phyloP scores from a whole-genome alignment of 2,113 vertebrate genomes.

The Martes martes region DNA sequence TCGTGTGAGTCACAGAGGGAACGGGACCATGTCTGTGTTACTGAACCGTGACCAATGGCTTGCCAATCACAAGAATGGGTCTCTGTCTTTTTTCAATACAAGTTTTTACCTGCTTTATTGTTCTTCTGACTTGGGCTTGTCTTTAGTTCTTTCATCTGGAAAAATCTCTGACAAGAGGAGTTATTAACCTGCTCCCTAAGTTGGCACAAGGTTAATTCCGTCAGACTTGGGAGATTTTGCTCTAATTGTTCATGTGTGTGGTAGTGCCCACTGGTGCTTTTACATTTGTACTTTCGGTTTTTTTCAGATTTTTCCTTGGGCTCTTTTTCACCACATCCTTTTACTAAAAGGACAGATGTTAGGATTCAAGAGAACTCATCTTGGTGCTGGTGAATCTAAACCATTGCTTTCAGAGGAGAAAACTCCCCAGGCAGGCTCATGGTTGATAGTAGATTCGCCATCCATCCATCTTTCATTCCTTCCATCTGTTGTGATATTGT shows the following conservation, averaged over 20 bases:
- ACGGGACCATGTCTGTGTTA: background rate
- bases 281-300: background rate
- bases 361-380: background rate
- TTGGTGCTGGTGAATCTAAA: background rate
- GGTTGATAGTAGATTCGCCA: background rate
- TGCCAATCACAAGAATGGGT: background rate
- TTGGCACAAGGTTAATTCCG: background rate
- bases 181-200: background rate
- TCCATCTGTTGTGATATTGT: background rate
- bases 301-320: background rate
- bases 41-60: background rate
- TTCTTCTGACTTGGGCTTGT: background rate
- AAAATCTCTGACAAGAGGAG: background rate
- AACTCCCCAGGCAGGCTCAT: background rate
- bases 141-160: constrained; percentile 42
- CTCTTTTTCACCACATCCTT: background rate
- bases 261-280: background rate
- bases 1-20: background rate
- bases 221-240: background rate
- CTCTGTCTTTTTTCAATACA: background rate
- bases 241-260: background rate
- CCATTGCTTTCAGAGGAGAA: background rate
- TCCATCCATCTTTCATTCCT: background rate
- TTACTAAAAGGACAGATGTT: background rate
- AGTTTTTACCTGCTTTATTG: background rate